Percentiles rank a stretch among this genome's conserved stretches.
phyloP scores from a whole-genome alignment of 2,797 vertebrate species.

The Myotis planiceps region DNA sequence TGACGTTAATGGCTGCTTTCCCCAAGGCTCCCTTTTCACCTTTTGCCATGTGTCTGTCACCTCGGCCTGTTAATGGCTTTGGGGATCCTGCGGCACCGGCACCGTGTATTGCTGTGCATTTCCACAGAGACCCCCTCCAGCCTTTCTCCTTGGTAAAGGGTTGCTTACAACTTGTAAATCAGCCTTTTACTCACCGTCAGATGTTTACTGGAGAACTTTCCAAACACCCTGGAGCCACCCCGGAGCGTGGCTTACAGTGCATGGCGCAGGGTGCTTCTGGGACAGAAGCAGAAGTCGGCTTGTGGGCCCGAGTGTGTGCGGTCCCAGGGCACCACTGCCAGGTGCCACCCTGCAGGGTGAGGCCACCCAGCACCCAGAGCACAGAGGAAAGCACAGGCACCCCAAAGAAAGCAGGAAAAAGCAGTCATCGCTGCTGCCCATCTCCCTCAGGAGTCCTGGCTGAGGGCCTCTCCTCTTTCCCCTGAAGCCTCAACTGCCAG shows the following conservation, averaged over 20 bases:
- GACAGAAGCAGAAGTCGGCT: background rate
- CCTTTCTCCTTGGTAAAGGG: conserved; percentile 54
- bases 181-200: background rate
- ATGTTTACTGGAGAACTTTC: conserved; percentile 46
- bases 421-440: background rate
- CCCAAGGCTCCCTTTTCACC: conserved; percentile 81
- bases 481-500: background rate
- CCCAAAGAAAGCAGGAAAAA: background rate
- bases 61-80: conserved; percentile 76
- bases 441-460: background rate
- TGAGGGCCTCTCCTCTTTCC: background rate
- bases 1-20: conserved; percentile 79
- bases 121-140: conserved; percentile 49
- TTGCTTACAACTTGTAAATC: conserved; percentile 70
- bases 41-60: conserved; percentile 67
- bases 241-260: background rate
- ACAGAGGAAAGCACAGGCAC: background rate
- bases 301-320: background rate
- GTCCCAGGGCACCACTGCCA: background rate
- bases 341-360: background rate
- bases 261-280: accelerated
- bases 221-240: background rate
- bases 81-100: background rate
- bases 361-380: background rate
- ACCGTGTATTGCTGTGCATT: accelerated